Percentiles rank a stretch among this genome's conserved stretches.
Evolutionary conservation across 2,113 vertebrate genomes (phyloP).

Genomic region (Odontesthes bonariensis): DNA sequence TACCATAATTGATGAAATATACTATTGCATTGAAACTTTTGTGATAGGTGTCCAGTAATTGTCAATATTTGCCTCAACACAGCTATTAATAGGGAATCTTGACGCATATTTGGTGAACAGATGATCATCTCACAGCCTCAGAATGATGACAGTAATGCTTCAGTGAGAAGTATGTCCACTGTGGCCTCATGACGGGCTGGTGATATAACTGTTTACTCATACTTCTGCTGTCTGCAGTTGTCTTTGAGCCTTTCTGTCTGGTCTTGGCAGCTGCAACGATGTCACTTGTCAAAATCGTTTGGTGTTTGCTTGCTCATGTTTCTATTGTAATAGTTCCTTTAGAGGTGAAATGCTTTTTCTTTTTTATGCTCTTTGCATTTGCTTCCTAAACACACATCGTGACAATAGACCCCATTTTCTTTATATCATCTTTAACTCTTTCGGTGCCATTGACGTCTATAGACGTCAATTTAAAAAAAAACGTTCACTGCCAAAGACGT

Average conservation of each 20-base stretch:
- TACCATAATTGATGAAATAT: background rate
- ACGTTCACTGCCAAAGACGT: no score
- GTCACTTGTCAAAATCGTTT: background rate
- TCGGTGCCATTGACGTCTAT: no score
- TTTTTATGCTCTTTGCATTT: background rate
- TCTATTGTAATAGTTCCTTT: background rate
- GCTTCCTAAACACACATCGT: background rate
- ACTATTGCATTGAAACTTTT: background rate
- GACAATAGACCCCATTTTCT: background rate
- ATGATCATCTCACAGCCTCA: slow-evolving; percentile 6
- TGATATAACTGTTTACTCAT: slow-evolving; percentile 29
- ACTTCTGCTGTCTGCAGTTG: background rate
- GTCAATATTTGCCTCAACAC: slow-evolving; percentile 1
- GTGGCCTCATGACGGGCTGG: background rate
- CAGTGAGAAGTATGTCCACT: slow-evolving; percentile 8
- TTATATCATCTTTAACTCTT: background rate
- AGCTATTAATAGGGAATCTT: background rate
- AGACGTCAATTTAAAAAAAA: no score
- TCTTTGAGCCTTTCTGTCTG: background rate
- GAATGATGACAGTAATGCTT: slow-evolving; percentile 25
- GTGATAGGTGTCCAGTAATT: background rate
- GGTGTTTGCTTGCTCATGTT: background rate
- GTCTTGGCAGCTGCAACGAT: background rate
- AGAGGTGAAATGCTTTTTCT: background rate
- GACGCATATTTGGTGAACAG: slow-evolving; percentile 1